Evolutionary conservation across 2,888 invertebrate genomes (phyloP).

Genomic region (Pristionchus exspectatus): DNA sequence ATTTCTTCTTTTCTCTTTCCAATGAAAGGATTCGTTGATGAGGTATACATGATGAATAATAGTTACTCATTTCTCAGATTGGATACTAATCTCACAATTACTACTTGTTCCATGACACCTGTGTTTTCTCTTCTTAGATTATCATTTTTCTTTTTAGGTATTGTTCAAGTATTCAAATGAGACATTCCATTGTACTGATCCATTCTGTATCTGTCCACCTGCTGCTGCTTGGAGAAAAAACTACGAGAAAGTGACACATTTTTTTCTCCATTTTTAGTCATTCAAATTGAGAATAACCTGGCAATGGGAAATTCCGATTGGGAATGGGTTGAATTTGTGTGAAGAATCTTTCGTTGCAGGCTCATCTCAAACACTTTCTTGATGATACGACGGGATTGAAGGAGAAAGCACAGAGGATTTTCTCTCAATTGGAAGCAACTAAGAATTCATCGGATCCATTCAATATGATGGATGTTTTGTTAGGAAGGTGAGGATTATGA

Average conservation of each 20-base stretch:
- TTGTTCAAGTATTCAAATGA: constrained; percentile 12
- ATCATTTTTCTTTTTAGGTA: background rate
- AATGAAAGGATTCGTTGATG: background rate
- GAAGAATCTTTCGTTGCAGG: background rate
- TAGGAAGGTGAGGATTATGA: constrained; percentile 36
- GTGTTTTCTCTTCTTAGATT: background rate
- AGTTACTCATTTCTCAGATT: background rate
- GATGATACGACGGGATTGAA: background rate
- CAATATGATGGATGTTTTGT: constrained; percentile 50
- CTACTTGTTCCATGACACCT: background rate
- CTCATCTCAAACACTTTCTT: constrained; percentile 20
- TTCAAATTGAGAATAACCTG: no score
- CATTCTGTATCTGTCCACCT: background rate
- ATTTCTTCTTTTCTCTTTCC: constrained; percentile 85
- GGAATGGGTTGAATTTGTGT: no score
- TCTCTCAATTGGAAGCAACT: background rate
- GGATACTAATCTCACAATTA: background rate
- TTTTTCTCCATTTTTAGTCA: background rate
- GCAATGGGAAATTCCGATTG: no score
- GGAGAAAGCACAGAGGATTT: constrained; percentile 33
- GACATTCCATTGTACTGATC: constrained; percentile 15
- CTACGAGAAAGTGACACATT: constrained; percentile 16
- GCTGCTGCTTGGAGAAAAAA: background rate
- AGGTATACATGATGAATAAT: background rate
- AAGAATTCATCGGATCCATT: constrained; percentile 26